phyloP scores from a whole-genome alignment of 1,140 invertebrate species.

The Stegodyphus mimosarum region DNA sequence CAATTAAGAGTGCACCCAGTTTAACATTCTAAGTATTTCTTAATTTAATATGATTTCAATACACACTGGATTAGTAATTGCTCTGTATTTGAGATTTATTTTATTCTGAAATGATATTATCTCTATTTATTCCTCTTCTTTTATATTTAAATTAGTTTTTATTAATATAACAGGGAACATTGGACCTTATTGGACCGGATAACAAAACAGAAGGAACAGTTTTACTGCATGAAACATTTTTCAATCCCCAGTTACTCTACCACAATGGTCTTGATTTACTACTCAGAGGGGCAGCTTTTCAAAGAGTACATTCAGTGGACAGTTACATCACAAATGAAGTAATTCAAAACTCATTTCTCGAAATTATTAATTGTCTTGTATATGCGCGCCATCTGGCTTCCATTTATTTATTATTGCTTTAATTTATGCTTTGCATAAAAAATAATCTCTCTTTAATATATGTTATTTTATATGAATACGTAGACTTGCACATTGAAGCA shows the following conservation, averaged over 20 bases:
- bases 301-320: conserved; percentile 26
- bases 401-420: too few species aligned
- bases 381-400: too few species aligned
- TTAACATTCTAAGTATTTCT: too few species aligned
- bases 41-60: too few species aligned
- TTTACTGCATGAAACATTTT: conserved; percentile 87
- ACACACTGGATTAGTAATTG: not conserved
- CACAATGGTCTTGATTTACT: conserved; percentile 65
- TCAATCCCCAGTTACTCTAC: conserved; percentile 89
- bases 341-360: not conserved
- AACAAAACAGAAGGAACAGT: not conserved
- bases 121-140: not conserved
- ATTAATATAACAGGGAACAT: conserved; percentile 1
- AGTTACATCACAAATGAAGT: conserved; percentile 50
- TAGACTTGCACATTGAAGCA: too few species aligned
- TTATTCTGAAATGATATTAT: not conserved
- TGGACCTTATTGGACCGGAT: conserved; percentile 1
- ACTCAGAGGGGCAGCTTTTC: conserved; percentile 26
- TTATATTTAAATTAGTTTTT: not conserved
- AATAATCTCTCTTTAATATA: too few species aligned
- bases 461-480: too few species aligned
- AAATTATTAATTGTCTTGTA: too few species aligned
- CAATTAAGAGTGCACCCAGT: too few species aligned
- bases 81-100: not conserved
- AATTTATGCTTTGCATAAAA: too few species aligned